These are phyloP conservation scores for Agrypnus murinus DNA, from an alignment of 2,888 invertebrate genomes.

Conservation along the genomic window DNA sequence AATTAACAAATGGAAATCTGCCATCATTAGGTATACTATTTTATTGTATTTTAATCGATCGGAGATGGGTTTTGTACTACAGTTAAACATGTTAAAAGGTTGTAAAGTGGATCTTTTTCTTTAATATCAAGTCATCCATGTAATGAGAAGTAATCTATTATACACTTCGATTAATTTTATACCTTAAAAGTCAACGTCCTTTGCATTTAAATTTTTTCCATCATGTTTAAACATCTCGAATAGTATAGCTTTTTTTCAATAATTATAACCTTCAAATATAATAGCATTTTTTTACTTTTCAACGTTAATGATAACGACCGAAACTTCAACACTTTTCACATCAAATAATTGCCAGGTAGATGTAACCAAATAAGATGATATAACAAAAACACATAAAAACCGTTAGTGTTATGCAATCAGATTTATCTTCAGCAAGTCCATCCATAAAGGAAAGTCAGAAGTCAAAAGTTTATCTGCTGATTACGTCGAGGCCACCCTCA, in stretches of 20 bases:
- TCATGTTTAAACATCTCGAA: constrained; percentile 9
- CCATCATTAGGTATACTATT: too few species aligned
- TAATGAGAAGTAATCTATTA: too few species aligned
- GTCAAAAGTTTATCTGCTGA: background rate
- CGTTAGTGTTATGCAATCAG: background rate
- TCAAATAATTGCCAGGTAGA: background rate
- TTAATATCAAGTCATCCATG: too few species aligned
- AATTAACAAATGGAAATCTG: too few species aligned
- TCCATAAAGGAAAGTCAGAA: background rate
- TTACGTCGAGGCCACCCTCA: background rate
- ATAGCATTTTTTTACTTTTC: background rate
- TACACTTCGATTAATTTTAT: background rate
- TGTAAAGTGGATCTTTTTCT: too few species aligned
- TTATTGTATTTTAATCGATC: too few species aligned
- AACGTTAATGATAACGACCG: background rate
- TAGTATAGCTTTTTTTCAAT: too few species aligned
- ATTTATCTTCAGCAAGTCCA: background rate
- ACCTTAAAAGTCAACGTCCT: constrained; percentile 19
- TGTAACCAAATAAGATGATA: too few species aligned
- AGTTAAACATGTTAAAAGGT: too few species aligned
- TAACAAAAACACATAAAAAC: background rate
- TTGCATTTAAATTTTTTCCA: background rate
- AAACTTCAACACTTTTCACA: background rate
- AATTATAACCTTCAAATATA: background rate
- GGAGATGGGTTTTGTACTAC: too few species aligned